These are phyloP conservation scores for Polyommatus icarus DNA, from an alignment of 2,888 invertebrate genomes.

Conservation along the genomic window DNA sequence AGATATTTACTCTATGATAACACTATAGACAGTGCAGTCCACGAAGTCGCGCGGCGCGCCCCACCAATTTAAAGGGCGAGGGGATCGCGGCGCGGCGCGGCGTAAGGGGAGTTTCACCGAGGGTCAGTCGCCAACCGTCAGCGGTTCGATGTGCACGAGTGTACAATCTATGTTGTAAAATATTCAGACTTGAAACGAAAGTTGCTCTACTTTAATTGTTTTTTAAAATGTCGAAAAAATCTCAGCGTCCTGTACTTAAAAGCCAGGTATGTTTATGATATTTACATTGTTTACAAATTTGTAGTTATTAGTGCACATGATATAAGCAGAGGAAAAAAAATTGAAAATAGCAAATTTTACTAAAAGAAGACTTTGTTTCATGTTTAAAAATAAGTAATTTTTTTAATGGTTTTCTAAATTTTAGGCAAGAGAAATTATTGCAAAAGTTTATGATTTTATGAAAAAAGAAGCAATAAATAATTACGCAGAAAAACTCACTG, in stretches of 20 bases:
- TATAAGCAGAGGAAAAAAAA: constrained; percentile 22
- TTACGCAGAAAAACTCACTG: constrained; percentile 16
- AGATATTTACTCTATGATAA: too few relatives aligned
- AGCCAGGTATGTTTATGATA: constrained; percentile 7
- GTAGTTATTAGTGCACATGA: not conserved
- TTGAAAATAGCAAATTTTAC: constrained; percentile 25
- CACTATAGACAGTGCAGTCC: too few relatives aligned
- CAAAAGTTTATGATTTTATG: not conserved
- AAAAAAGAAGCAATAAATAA: constrained; percentile 8
- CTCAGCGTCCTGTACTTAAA: not conserved
- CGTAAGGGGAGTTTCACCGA: not conserved
- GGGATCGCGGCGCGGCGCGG: constrained; percentile 15
- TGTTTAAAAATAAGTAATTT: constrained; percentile 1
- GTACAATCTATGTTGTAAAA: constrained; percentile 26
- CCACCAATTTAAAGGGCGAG: too few relatives aligned
- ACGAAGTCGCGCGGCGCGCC: too few relatives aligned
- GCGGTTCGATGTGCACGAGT: constrained; percentile 27
- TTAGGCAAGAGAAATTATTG: too few relatives aligned
- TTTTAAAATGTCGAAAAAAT: too few relatives aligned
- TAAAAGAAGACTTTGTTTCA: constrained; percentile 12
- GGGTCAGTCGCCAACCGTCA: constrained; percentile 25
- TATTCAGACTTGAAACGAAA: constrained; percentile 10
- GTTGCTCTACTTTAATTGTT: too few relatives aligned
- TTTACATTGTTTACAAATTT: constrained; percentile 7
- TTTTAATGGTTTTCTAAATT: not conserved